Evolutionary conservation across 2,113 vertebrate species (phyloP).

Genomic region (Gallinago paraguaiae): DNA sequence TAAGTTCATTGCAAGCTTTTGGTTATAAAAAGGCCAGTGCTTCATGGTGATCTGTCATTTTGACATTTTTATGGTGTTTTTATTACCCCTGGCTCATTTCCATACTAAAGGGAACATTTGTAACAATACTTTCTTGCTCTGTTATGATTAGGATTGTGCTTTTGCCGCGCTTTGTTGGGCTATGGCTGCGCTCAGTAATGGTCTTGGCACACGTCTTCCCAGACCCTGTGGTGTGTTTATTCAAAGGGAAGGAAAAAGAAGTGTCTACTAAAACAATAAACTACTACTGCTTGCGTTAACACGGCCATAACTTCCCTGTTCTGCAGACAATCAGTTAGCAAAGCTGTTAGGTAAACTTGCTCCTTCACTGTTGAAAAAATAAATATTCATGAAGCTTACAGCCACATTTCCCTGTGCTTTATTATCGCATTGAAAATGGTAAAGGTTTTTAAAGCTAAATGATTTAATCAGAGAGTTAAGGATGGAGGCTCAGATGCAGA

Average conservation of each 20-base stretch:
- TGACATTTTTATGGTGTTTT: conserved; percentile 70
- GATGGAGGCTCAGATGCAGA: background rate
- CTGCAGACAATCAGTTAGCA: conserved; percentile 41
- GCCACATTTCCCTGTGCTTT: background rate
- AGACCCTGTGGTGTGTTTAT: conserved; percentile 54
- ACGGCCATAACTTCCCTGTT: conserved; percentile 23
- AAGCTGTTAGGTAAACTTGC: conserved; percentile 44
- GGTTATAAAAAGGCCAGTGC: conserved; percentile 21
- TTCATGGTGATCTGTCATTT: conserved; percentile 54
- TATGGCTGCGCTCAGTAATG: conserved; percentile 23
- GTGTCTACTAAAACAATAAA: conserved; percentile 68
- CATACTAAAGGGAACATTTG: conserved; percentile 63
- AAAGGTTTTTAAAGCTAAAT: background rate
- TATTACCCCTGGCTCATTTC: conserved; percentile 71
- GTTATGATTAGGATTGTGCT: conserved; percentile 41
- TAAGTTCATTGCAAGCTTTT: conserved; percentile 50
- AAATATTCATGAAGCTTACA: conserved; percentile 41
- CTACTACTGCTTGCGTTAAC: conserved; percentile 43
- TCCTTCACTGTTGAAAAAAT: conserved; percentile 47
- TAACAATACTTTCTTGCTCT: conserved; percentile 53
- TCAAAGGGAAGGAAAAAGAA: conserved; percentile 65
- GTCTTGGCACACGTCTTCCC: conserved; percentile 54
- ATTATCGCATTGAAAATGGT: background rate
- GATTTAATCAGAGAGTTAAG: background rate
- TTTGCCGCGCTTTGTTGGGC: conserved; percentile 14